These are phyloP conservation scores for Lates japonicus DNA, from an alignment of 2,797 vertebrate genomes.

Conservation along the genomic window DNA sequence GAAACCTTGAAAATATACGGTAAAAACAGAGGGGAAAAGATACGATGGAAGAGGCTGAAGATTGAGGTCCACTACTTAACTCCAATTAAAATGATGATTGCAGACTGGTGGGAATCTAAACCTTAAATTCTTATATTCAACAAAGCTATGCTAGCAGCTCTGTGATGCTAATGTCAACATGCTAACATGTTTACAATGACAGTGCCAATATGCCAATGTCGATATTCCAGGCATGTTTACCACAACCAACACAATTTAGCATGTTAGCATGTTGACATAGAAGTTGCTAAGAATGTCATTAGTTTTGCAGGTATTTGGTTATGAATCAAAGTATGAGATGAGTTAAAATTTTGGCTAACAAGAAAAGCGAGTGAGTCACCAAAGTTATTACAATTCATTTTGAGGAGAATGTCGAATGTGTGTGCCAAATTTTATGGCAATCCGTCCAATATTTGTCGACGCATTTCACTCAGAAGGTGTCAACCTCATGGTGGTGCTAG, in stretches of 20 bases:
- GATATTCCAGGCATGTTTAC: background rate
- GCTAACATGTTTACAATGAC: background rate
- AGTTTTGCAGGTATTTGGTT: background rate
- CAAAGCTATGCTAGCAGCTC: background rate
- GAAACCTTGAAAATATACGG: constrained; percentile 36
- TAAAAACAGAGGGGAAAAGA: constrained; percentile 1
- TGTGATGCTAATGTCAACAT: background rate
- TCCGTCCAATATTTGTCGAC: no score
- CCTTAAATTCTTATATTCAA: background rate
- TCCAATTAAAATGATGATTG: constrained; percentile 33
- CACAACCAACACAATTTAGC: no score
- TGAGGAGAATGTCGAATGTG: background rate
- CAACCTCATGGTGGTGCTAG: background rate
- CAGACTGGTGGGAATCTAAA: background rate
- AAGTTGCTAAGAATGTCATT: background rate
- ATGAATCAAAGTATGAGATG: background rate
- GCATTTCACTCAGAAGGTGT: background rate
- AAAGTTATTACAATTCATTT: background rate
- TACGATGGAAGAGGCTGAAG: constrained; percentile 6
- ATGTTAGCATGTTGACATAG: no score
- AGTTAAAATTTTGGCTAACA: background rate
- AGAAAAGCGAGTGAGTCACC: background rate
- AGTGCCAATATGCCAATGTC: background rate
- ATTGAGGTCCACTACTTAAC: background rate
- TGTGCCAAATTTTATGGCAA: background rate